Base-by-base conservation (phyloP, 2,888 invertebrate genomes). In the Salticus scenicus region DNA sequence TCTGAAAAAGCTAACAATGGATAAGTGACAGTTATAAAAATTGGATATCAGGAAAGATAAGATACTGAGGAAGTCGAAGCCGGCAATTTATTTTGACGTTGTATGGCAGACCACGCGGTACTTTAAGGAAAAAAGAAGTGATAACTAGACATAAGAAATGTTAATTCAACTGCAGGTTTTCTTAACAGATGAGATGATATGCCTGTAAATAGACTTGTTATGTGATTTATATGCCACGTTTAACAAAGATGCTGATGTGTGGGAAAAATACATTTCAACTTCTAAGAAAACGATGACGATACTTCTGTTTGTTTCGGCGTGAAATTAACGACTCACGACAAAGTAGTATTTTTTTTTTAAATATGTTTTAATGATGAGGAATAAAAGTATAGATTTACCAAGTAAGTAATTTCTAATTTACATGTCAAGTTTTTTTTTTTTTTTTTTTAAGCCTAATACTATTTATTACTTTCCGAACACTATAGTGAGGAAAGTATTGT, bases 21-120 rank as follows among this genome's bases (percentile, higher is more conserved):
- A 57, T 57, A 24, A 57, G 24, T 24, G 57, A 24, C 24, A 57
- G 24, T 20, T 24, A 17, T 24, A 37, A 4, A 37, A 37, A 10
- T 24, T 57, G 2, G 57, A 57, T 57, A 57, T 57, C 57, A 24
- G 57, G 57, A 57, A 57, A 57, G 57, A 57, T 57, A 57, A 57
- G 14, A 1, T 7, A 57, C 24, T 12, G 24, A 57, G 57, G 57
- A 57, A 57, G 57, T 57, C 57, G 24, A 57, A 24, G 1, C 24
- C 57, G 24, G 24, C 57, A 57, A 57, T 57, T 57, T 57, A 57
- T 7, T 57, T 57, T 57, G 57, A 57, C 57, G 24, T 57, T 57
- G n/a, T n/a, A n/a, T n/a, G 57, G 7, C 57, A 24, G 57, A 17
- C 57, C 24, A 24, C 57, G 57, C 57, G 57, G 20, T 5, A 5